A percentile compares a stretch with the other conserved stretches of the same genome.
Evolutionary conservation across 2,888 invertebrate species (phyloP).

Genomic region (Augiades crinisus): DNA sequence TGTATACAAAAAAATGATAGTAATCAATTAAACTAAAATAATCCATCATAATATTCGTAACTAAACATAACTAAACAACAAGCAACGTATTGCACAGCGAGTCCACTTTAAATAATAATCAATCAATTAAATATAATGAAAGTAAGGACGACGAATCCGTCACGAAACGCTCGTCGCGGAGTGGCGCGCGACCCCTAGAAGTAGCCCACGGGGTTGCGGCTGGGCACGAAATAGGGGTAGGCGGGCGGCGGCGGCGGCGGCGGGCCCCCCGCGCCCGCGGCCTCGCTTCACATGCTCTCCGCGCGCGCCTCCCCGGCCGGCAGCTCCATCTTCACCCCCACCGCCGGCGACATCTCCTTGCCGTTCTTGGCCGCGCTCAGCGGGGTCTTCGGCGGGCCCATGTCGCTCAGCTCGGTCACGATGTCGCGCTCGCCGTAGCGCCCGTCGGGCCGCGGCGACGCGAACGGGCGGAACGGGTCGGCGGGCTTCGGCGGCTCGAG

Average conservation of each 20-base stretch:
- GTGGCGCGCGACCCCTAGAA: constrained; percentile 46
- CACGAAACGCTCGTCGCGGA: constrained; percentile 12
- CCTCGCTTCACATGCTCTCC: constrained; percentile 76
- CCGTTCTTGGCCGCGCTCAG: constrained; percentile 54
- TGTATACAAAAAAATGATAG: constrained; percentile 45
- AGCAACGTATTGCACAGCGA: constrained; percentile 78
- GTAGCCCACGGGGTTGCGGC: constrained; percentile 70
- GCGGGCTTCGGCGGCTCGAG: constrained; percentile 81
- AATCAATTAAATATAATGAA: constrained; percentile 57
- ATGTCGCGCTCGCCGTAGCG: constrained; percentile 86
- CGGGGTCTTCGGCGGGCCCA: constrained; percentile 71
- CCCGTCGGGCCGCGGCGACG: constrained; percentile 80
- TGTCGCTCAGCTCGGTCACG: constrained; percentile 58
- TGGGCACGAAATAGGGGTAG: constrained; percentile 70
- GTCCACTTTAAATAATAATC: constrained; percentile 67
- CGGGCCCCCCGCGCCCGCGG: constrained; percentile 61
- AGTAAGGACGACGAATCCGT: constrained; percentile 54
- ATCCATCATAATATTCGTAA: constrained; percentile 57
- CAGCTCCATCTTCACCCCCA: constrained; percentile 87
- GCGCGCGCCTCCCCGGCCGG: constrained; percentile 80
- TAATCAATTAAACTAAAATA: constrained; percentile 48
- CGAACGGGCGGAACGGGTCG: constrained; percentile 81
- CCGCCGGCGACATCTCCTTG: constrained; percentile 73
- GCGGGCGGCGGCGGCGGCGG: constrained; percentile 67
- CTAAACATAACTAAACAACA: constrained; percentile 72